phyloP scores from a whole-genome alignment of 2,888 invertebrate species.

The Morpho deidamia region DNA sequence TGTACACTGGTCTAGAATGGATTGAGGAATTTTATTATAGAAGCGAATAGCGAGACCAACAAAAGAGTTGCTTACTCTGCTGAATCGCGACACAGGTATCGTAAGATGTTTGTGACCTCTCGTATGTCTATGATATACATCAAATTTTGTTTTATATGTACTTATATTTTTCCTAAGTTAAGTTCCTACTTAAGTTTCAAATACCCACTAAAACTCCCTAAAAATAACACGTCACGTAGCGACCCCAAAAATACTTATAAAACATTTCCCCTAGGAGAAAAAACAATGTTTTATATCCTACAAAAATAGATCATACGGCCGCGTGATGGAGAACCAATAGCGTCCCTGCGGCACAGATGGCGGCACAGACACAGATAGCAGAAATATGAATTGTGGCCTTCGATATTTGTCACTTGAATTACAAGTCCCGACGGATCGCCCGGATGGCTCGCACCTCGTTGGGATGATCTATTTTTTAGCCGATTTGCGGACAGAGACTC shows the following conservation, averaged over 20 bases:
- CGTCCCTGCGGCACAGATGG: constrained; percentile 74
- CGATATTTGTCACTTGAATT: constrained; percentile 80
- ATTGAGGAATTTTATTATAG: too few species aligned
- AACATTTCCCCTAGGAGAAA: constrained; percentile 68
- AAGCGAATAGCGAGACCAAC: too few species aligned
- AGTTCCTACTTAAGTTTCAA: constrained; percentile 4
- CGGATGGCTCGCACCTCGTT: constrained; percentile 69
- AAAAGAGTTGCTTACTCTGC: too few species aligned
- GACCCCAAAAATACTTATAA: constrained; percentile 68
- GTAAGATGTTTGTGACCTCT: too few species aligned
- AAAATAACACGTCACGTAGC: constrained; percentile 62
- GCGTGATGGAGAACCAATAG: constrained; percentile 76
- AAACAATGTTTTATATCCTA: constrained; percentile 71
- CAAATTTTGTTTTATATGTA: too few species aligned
- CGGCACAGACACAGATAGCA: constrained; percentile 72
- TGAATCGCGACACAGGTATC: too few species aligned
- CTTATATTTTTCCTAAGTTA: too few species aligned
- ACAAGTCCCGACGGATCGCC: constrained; percentile 68
- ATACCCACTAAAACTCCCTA: constrained; percentile 10
- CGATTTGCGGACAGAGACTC: constrained; percentile 32
- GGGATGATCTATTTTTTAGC: constrained; percentile 61
- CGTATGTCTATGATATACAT: too few species aligned
- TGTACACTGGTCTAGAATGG: too few species aligned
- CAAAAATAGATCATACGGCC: constrained; percentile 74
- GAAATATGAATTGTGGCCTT: constrained; percentile 75